Base-by-base conservation (phyloP, 2,888 invertebrate species). In the Zhuqinia jingwanae region DNA sequence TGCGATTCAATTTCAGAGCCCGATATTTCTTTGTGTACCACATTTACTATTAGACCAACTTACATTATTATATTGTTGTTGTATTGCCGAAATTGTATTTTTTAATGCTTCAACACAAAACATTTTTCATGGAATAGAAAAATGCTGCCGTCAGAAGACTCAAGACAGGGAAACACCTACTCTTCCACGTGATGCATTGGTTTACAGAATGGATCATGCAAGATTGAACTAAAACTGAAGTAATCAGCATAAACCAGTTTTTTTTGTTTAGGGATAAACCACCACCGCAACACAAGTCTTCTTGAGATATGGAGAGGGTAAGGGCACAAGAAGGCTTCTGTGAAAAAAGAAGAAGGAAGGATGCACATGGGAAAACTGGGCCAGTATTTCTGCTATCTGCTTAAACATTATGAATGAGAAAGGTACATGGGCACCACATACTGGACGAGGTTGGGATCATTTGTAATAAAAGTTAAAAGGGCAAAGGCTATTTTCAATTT, bases 161-260 rank as follows among this genome's bases (percentile, higher is more conserved):
- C 20, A 20, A 75, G 85, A 85, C 85, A 85, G 6, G 85, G 80
- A 30, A 63, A 85, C 85, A 53, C 85, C 85, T 85, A 79, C 85
- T 85, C 17, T 60, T 70, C 30, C 50, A 47, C 58, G 75, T 85
- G 85, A 85, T 85, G 53, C 85, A 85, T 85, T 79, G 63, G 77
- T 30, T n/a, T 70, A 63, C 56, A 17, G 30, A 77, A 84, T 25
- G 65, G 77, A 56, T 68, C 45, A 27, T 78, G 58, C 73, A 75
- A 68, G 85, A 85, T 85, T 70, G 42, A 76, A 53, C 27, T 47
- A 65, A 30, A 76, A 53, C 27, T 27, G 76, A 30, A 47, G 47
- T 53, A 77, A 83, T 85, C 70, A 85, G 8, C 70, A 45, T 58
- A 77, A 85, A 78, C 63, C 63, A 56, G 68, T 77, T 65, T 77